Evolutionary conservation across 2,797 vertebrate species (phyloP), one percentile per base, ranked within the genome.

Genomic region (Hydrophis major): DNA sequence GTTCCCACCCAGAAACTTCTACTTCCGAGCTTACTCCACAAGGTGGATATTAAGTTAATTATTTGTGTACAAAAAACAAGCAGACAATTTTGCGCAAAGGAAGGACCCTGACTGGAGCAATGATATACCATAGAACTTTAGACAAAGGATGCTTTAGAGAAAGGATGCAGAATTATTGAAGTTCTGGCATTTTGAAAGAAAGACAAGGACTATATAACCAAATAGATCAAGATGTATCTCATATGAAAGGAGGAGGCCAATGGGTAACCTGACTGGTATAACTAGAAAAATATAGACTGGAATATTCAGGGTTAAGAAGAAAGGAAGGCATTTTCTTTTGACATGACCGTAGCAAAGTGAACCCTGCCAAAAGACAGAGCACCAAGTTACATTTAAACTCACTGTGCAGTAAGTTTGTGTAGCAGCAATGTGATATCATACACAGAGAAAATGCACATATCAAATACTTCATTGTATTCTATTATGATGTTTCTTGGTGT

Each of bases 141-240:
- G 56, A 32, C 22, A 89, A 86, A 37, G 56, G n/a, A 20, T 89
- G 86, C 47, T 50, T 50, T 55, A 32, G 56, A 32, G 47, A 89
- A 86, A 37, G 56, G n/a, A 20, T 89, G 86, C 47, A 89, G 42
- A 13, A 10, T 88, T 6, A 3, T 25, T 22, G 22, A 60, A 59
- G 28, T 91, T 93, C 4, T 91, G 87, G 66, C n/a, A 60, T n/a
- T 91, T 60, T 91, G 61, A 87, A 25, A 57, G n/a, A 14, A 74
- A 55, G 22, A 50, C 50, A 37, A 42, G 16, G 27, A 56, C 1
- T 90, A 11, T 90, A 11, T 90, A 69, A 56, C 5, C 28, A 90
- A 12, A 25, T 91, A 93, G 37, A 89, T 88, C 16, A 83, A 91
- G 60, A 61, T 16, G 16, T 42, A 93, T 7, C 66, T 88, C 12